Base-by-base conservation (phyloP, 1,140 invertebrate species). In the Sitophilus oryzae region DNA sequence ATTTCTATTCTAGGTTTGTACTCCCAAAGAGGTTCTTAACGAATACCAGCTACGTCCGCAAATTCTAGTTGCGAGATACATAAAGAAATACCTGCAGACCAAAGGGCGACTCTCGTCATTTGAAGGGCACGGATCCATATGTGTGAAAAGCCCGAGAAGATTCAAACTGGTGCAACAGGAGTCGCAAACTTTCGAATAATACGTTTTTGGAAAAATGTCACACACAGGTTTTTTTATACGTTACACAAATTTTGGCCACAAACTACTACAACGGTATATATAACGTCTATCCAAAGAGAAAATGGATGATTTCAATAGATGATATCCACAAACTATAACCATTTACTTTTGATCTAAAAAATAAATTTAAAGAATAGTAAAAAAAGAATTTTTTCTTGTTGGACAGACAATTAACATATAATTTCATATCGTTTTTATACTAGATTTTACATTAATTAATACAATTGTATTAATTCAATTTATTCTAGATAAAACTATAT, bases 11-110 rank as follows among this genome's bases (percentile, higher is more conserved):
- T 64, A 90, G 88, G 88, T 93, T 0, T 79, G 86, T 52, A 83
- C 89, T 21, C 84, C 90, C 1, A 93, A 97, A 68, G 88, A 91
- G 69, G 86, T 91, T 0, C 71, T 97, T 64, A 83, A 94, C 56
- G 90, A 96, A 67, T 98, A 91, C 88, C 93, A 98, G 71, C 77
- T 86, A 48, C 79, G 95, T 61, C 95, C 96, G 0, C 93, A 95
- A 66, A 82, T 82, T 62, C 75, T 98, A 16, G 85, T 96, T 0
- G 81, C 86, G 2, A 80, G 88, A 30, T 96, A 91, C 68, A 98
- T 98, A 38, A 83, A 88, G 70, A 81, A 83, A 71, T 82, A 90
- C 69, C 75, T 93, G 58, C 78, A 86, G 70, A 80, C 84, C 66
- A 83, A 87, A 73, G 82, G 88, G 56, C 69, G 82, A 66, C 71